A percentile compares a stretch with the other conserved stretches of the same genome.
Evolutionary conservation across 2,797 vertebrate genomes (phyloP).

Genomic region (Chelon labrosus): DNA sequence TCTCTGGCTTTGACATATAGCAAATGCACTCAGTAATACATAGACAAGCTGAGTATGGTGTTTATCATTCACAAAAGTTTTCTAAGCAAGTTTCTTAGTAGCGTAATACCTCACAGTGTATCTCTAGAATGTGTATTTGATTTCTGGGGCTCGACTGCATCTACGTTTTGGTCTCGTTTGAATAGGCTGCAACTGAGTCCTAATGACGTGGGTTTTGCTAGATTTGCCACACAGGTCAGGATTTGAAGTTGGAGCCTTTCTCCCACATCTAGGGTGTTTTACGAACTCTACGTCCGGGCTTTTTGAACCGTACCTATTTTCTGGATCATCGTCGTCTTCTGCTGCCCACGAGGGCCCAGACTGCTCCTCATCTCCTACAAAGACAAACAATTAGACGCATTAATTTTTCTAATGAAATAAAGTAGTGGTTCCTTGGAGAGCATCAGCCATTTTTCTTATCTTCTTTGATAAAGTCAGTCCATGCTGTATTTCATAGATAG

Average conservation of each 20-base stretch:
- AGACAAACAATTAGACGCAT: background rate
- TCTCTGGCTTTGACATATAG: slow-evolving; percentile 20
- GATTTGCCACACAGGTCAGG: slow-evolving; percentile 82
- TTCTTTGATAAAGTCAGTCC: background rate
- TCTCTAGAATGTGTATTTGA: slow-evolving; percentile 85
- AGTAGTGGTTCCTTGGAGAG: background rate
- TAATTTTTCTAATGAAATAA: background rate
- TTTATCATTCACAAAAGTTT: slow-evolving; percentile 49
- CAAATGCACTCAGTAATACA: slow-evolving; percentile 18
- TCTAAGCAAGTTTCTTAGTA: slow-evolving; percentile 62
- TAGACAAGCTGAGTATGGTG: slow-evolving; percentile 4
- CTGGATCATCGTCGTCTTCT: slow-evolving; percentile 95
- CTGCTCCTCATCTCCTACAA: slow-evolving; percentile 91
- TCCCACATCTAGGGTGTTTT: slow-evolving; percentile 86
- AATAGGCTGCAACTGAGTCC: slow-evolving; percentile 83
- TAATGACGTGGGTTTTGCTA: slow-evolving; percentile 82
- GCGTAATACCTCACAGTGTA: slow-evolving; percentile 31
- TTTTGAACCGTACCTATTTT: slow-evolving; percentile 98
- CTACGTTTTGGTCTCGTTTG: slow-evolving; percentile 79
- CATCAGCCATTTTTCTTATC: background rate
- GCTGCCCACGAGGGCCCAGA: slow-evolving; percentile 89
- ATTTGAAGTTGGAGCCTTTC: slow-evolving; percentile 81
- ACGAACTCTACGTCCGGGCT: slow-evolving; percentile 87
- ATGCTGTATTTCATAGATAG: background rate
- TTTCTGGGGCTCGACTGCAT: slow-evolving; percentile 83